Evolutionary conservation across 2,888 invertebrate genomes (phyloP).

Genomic region (Eremobia ochroleuca): DNA sequence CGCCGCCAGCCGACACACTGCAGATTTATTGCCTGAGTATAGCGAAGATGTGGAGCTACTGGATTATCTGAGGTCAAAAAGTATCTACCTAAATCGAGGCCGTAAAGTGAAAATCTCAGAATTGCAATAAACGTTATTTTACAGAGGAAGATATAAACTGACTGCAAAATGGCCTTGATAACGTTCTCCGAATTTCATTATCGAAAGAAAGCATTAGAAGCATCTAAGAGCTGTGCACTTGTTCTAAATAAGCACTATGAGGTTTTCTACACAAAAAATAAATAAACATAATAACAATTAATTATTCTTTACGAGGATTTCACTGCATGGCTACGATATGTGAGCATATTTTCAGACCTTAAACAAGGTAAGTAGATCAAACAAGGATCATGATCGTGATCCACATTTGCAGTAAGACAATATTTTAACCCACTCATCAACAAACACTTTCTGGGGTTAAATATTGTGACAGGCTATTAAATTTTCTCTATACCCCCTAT

Average conservation of each 20-base stretch:
- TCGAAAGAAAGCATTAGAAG: background rate
- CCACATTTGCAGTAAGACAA: background rate
- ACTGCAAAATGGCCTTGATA: background rate
- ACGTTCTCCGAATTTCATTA: background rate
- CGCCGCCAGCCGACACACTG: constrained; percentile 52
- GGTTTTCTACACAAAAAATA: background rate
- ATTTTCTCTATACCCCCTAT: background rate
- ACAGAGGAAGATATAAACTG: background rate
- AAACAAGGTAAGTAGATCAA: background rate
- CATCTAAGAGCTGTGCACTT: background rate
- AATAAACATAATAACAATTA: too few species aligned
- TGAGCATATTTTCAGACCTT: too few species aligned
- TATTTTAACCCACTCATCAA: background rate
- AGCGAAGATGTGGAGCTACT: constrained; percentile 38
- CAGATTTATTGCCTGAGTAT: constrained; percentile 65
- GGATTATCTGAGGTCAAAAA: constrained; percentile 4
- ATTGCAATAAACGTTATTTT: background rate
- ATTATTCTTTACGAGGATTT: background rate
- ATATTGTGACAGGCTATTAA: background rate
- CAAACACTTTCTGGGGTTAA: background rate
- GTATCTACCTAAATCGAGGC: background rate
- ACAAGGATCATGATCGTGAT: background rate
- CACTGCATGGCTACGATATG: background rate
- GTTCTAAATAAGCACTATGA: background rate
- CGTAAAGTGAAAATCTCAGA: background rate